Conservation (phyloP, 2,113 vertebrate species). For the Monopterus albus region DNA sequence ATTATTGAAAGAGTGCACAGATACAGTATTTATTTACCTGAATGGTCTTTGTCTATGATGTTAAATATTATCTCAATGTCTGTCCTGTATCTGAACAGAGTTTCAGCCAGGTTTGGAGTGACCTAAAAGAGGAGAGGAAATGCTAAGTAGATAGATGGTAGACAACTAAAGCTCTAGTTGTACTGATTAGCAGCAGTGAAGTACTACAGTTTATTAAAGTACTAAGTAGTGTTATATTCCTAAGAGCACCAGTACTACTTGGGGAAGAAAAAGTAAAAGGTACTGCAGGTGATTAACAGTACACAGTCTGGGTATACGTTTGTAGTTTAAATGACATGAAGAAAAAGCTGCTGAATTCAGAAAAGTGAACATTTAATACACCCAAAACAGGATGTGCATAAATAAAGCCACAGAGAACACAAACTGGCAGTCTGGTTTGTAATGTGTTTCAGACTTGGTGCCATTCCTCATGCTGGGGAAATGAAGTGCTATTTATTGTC, state of each 20-base stretch:
- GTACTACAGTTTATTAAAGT: not conserved
- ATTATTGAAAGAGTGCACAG: not conserved
- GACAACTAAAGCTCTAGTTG: not conserved
- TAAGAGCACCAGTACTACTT: not conserved
- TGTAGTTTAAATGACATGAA: not conserved
- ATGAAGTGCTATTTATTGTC: too few species aligned
- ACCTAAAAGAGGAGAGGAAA: slow-evolving; percentile 76
- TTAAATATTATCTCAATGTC: slow-evolving; percentile 96
- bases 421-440: too few species aligned
- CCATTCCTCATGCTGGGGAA: too few species aligned
- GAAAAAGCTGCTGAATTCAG: too few species aligned
- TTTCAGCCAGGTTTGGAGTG: slow-evolving; percentile 88
- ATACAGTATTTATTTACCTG: slow-evolving; percentile 81
- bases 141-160: too few species aligned
- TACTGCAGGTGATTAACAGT: too few species aligned
- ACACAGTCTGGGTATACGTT: too few species aligned
- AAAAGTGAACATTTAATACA: too few species aligned
- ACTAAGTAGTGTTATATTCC: not conserved
- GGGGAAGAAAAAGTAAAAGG: too few species aligned
- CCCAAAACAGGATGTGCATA: too few species aligned
- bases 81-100: slow-evolving; percentile 90
- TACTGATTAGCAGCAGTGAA: not conserved
- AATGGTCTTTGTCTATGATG: slow-evolving; percentile 93
- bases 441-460: too few species aligned
- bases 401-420: too few species aligned